Conservation (phyloP, 2,113 vertebrate species). For the Brevimyrus niger region DNA sequence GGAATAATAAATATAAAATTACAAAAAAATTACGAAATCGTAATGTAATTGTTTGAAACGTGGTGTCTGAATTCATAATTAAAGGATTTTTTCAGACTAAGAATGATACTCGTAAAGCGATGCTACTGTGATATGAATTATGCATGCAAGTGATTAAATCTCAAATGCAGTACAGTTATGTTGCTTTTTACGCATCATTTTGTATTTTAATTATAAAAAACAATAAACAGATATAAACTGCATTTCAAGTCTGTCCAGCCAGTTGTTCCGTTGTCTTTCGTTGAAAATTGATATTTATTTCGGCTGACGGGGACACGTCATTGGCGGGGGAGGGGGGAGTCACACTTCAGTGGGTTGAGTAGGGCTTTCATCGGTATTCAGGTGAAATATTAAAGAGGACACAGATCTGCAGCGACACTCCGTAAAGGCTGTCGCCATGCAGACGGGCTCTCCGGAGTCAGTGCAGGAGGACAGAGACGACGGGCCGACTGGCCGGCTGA, state of each 20-base stretch:
- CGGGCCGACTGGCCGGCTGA: constrained; percentile 40
- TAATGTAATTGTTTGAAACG: not conserved
- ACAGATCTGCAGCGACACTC: constrained; percentile 42
- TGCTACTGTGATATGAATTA: not conserved
- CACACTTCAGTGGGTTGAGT: constrained; percentile 37
- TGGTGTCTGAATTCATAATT: not conserved
- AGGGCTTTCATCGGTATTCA: constrained; percentile 48
- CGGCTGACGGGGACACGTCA: constrained; percentile 50
- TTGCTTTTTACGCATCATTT: not conserved
- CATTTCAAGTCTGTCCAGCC: not conserved
- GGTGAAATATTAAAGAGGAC: constrained; percentile 55
- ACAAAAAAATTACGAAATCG: not conserved
- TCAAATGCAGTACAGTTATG: not conserved
- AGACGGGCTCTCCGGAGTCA: constrained; percentile 36
- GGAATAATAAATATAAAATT: not conserved
- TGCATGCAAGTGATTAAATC: not conserved
- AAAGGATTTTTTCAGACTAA: not conserved
- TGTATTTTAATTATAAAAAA: not conserved
- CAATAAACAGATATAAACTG: not conserved
- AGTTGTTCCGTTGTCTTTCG: not conserved
- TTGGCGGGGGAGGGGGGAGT: constrained; percentile 45
- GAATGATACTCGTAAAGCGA: not conserved
- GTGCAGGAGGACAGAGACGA: constrained; percentile 12
- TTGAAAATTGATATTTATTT: constrained; percentile 24
- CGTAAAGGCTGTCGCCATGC: constrained; percentile 42